phyloP scores from a whole-genome alignment of 2,888 invertebrate species.

The Callyntrura sp. region DNA sequence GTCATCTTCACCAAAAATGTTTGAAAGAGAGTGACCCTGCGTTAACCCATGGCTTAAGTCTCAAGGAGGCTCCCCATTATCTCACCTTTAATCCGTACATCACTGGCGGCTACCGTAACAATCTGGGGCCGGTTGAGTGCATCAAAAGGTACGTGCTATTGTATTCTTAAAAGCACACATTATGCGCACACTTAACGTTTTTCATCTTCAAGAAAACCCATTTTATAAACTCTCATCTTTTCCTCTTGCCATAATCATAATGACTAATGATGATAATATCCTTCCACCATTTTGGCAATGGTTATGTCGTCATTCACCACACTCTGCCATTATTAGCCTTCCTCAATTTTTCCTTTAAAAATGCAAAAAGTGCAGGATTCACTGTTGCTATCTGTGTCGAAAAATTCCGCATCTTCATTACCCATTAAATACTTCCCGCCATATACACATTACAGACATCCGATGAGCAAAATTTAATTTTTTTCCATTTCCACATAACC shows the following conservation, averaged over 20 bases:
- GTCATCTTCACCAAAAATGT: constrained; percentile 34
- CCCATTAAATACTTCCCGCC: too few relatives aligned
- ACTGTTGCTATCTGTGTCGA: too few relatives aligned
- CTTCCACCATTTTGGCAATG: too few relatives aligned
- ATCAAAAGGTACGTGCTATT: constrained; percentile 90
- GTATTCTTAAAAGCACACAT: neutral
- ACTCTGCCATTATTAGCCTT: neutral
- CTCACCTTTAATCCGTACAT: constrained; percentile 95
- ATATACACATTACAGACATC: too few relatives aligned
- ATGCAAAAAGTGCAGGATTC: neutral
- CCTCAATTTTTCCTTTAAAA: constrained; percentile 37
- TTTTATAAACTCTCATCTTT: neutral
- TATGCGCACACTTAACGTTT: constrained; percentile 5
- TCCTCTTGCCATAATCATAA: constrained; percentile 27
- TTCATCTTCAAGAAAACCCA: neutral
- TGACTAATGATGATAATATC: neutral
- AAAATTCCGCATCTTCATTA: too few relatives aligned
- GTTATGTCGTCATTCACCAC: too few relatives aligned
- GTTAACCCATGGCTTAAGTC: constrained; percentile 62
- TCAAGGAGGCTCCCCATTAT: constrained; percentile 91
- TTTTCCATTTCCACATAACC: neutral
- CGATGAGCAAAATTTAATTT: neutral
- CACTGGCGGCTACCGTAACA: constrained; percentile 93
- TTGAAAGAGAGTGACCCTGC: neutral
- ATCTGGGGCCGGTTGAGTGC: constrained; percentile 93